Evolutionary conservation across 1,140 invertebrate species (phyloP).

Genomic region (Drosophila funebris): DNA sequence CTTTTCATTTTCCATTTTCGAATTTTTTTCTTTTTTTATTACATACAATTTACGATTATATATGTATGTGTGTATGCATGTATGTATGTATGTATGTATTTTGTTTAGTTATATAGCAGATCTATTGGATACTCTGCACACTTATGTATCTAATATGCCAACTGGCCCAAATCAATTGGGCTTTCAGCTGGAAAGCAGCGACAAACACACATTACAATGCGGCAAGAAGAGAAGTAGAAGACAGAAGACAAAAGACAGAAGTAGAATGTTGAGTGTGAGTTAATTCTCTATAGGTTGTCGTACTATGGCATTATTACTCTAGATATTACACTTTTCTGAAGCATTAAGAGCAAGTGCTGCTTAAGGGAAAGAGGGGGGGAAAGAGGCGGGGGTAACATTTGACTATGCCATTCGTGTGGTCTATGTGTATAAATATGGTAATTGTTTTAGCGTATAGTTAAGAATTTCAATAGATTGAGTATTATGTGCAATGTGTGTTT

Average conservation of each 20-base stretch:
- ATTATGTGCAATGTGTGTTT: slow-evolving; percentile 25
- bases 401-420: slow-evolving; percentile 1
- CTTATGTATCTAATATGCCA: neutral
- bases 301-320: slow-evolving; percentile 7
- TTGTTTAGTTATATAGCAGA: slow-evolving; percentile 13
- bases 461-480: slow-evolving; percentile 34
- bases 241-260: neutral
- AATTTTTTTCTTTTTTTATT: slow-evolving; percentile 1
- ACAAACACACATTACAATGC: slow-evolving; percentile 1
- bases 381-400: neutral
- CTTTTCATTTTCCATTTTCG: neutral
- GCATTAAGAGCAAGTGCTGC: neutral
- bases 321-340: slow-evolving; percentile 13
- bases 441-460: slow-evolving; percentile 19
- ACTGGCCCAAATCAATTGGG: neutral
- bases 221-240: neutral
- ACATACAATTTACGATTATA: slow-evolving; percentile 21
- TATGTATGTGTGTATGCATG: neutral
- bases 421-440: slow-evolving; percentile 1
- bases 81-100: slow-evolving; percentile 6
- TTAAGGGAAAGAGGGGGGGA: neutral
- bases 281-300: neutral
- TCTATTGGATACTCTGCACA: slow-evolving; percentile 16
- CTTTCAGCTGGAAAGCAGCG: slow-evolving; percentile 1
- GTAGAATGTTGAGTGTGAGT: neutral